Conservation (phyloP, 1,140 invertebrate genomes). For the Panagrolaimus sp. region DNA sequence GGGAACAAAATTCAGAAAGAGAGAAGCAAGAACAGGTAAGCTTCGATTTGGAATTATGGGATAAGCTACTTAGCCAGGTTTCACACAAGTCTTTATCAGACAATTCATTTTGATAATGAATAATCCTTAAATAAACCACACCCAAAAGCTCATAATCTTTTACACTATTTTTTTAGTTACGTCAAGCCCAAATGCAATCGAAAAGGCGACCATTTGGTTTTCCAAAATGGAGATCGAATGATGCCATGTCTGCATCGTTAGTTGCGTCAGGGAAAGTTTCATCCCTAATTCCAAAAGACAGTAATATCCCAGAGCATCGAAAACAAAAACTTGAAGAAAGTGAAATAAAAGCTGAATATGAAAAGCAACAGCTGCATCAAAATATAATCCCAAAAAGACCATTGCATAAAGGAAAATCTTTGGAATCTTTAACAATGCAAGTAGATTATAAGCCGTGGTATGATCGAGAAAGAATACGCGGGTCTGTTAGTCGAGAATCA, state of each 20-base stretch:
- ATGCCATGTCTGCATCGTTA: conserved; percentile 22
- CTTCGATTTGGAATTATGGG: no score
- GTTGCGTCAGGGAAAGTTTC: conserved; percentile 19
- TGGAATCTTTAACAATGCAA: conserved; percentile 4
- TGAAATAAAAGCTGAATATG: conserved; percentile 1
- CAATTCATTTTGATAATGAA: no score
- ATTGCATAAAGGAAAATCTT: conserved; percentile 3
- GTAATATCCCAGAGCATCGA: conserved; percentile 18
- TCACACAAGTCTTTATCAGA: no score
- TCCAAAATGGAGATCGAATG: conserved; percentile 22
- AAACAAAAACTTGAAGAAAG: conserved; percentile 17
- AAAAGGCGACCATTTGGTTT: conserved; percentile 20
- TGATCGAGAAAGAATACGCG: not conserved
- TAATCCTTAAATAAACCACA: no score
- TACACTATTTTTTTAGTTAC: not conserved
- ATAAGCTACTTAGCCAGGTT: no score
- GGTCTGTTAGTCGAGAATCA: not conserved
- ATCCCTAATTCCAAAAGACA: conserved; percentile 20
- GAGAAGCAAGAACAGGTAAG: conserved; percentile 2
- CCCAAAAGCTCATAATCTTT: no score
- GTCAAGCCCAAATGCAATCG: not conserved
- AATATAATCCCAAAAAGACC: not conserved
- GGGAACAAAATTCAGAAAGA: conserved; percentile 6
- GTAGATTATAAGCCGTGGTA: conserved; percentile 12
- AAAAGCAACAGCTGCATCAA: not conserved